A percentile compares a stretch with the other conserved stretches of the same genome.
phyloP scores from a whole-genome alignment of 2,888 invertebrate species.

The Bombyx huttoni region DNA sequence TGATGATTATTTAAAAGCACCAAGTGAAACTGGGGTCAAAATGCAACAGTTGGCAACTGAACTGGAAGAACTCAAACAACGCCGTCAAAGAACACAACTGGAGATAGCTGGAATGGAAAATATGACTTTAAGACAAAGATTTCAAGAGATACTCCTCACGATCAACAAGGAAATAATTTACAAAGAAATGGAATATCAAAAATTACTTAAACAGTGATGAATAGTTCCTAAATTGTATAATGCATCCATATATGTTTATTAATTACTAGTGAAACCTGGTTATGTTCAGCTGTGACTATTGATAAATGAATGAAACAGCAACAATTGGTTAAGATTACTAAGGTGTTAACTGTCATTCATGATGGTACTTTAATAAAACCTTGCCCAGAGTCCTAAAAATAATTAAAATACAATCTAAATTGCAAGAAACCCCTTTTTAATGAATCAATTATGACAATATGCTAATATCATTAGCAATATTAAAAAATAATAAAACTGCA shows the following conservation, averaged over 20 bases:
- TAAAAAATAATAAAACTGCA: no score
- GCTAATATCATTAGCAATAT: no score
- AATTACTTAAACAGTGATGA: conserved; percentile 14
- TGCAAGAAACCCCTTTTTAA: no score
- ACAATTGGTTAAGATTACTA: no score
- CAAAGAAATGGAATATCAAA: conserved; percentile 79
- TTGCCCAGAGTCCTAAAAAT: no score
- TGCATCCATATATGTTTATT: not conserved
- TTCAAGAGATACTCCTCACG: conserved; percentile 85
- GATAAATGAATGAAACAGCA: no score
- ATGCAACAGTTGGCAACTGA: conserved; percentile 81
- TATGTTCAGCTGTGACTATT: no score
- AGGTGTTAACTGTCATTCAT: no score
- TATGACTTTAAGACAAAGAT: conserved; percentile 83
- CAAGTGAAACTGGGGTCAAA: conserved; percentile 35
- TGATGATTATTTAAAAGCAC: conserved; percentile 5
- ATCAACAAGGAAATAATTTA: conserved; percentile 84
- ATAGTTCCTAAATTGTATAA: not conserved
- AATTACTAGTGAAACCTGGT: no score
- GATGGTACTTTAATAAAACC: no score
- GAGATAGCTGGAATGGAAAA: conserved; percentile 91
- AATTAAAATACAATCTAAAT: no score
- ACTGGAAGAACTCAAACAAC: conserved; percentile 80
- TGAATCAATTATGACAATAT: no score
- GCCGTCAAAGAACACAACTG: conserved; percentile 84